Base-by-base conservation (phyloP, 2,113 vertebrate genomes). In the Rousettus leschenaultii region DNA sequence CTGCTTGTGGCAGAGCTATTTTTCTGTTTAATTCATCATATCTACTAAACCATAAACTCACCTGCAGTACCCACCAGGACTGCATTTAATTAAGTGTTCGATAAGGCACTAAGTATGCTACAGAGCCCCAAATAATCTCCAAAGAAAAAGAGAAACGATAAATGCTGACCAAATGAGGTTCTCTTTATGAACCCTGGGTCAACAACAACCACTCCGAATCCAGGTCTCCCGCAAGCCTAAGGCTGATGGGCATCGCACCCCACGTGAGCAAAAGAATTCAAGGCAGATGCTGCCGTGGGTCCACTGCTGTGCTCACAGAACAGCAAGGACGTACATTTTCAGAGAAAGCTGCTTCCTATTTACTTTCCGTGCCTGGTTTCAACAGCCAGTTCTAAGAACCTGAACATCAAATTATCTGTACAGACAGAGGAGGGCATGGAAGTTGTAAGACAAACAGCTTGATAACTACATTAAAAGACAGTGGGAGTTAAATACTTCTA, bases 241-340 rank as follows among this genome's bases (percentile, higher is more conserved):
- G 57, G 79, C 45, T 7, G 7, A 35, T 3, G 16, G 51, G 16
- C 45, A 43, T 6, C 0, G 11, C 5, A 73, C 84, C 18, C 30
- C 22, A 2, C 2, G 35, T 1, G 12, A 65, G 24, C 5, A 26
- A 65, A 53, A 68, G 66, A 68, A 70, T 5, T 3, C 28, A n/a
- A 6, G 9, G 24, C 33, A n/a, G 21, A 30, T 6, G 33, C 16
- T 7, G 33, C 16, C 2, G 4, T 1, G 6, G 22, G 71, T 12
- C 30, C 21, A 7, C 40, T 33, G 22, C 48, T 65, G 57, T 14
- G 24, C 61, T 57, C 77, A 74, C 51, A 77, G 35, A 71, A 26
- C 26, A 53, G 70, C 24, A n/a, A 40, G 55, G 43, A 92, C 6
- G n/a, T 11, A 5, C 16, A 18, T 24, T 48, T 73, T 57, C 4